A percentile compares a stretch with the other conserved stretches of the same genome.
Conservation (phyloP, 2,113 vertebrate genomes). For the Ginglymostoma cirratum region DNA sequence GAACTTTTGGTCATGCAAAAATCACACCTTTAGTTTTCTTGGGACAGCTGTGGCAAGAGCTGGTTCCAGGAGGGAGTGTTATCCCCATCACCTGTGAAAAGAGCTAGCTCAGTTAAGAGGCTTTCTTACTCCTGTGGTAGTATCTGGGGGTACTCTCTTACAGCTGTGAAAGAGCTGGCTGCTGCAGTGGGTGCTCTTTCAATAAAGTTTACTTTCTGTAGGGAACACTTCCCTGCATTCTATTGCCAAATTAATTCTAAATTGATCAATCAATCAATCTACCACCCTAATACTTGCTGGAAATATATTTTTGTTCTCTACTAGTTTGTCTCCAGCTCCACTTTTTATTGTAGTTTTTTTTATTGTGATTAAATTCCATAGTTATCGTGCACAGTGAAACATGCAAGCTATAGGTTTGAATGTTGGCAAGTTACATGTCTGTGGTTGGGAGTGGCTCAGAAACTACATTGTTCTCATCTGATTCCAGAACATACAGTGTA, state of each 20-base stretch:
- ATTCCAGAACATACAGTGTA: neutral
- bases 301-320: neutral
- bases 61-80: neutral
- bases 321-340: neutral
- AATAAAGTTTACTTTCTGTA: neutral
- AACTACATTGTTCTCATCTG: neutral
- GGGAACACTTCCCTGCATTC: neutral
- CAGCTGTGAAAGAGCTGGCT: neutral
- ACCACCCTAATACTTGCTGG: neutral
- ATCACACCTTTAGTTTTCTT: neutral
- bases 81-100: neutral
- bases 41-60: neutral
- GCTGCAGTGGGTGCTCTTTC: neutral
- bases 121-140: neutral
- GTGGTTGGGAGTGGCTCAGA: neutral
- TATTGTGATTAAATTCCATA: neutral
- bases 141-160: neutral
- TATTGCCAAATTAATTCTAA: neutral
- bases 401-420: neutral
- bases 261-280: neutral
- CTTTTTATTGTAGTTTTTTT: neutral
- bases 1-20: neutral
- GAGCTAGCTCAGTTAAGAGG: neutral
- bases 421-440: neutral
- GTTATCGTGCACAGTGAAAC: neutral